phyloP scores from a whole-genome alignment of 2,797 vertebrate species.

The Cheirogaleus major region DNA sequence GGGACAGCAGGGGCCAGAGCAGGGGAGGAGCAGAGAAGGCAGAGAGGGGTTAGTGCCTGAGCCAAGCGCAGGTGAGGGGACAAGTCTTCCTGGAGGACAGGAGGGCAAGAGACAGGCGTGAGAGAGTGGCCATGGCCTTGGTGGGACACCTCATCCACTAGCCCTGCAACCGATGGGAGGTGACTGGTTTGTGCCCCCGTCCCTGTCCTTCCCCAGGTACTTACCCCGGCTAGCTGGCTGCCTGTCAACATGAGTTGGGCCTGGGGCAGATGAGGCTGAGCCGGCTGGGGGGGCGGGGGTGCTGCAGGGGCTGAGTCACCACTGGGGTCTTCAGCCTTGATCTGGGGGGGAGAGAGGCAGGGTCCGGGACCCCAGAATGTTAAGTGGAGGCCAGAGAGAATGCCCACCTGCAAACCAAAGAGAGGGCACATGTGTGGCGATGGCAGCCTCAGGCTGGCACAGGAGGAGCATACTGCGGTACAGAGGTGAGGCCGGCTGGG shows the following conservation, averaged over 20 bases:
- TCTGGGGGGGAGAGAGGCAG: constrained; percentile 83
- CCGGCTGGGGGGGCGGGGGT: constrained; percentile 80
- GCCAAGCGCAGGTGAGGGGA: constrained; percentile 23
- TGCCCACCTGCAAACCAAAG: constrained; percentile 80
- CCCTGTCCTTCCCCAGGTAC: constrained; percentile 21
- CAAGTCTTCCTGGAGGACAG: neutral
- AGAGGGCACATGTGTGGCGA: constrained; percentile 68
- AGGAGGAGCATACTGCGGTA: neutral
- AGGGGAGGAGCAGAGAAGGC: constrained; percentile 37
- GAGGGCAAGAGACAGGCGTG: neutral
- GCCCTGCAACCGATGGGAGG: neutral
- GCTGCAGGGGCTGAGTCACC: constrained; percentile 88
- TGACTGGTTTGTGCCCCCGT: fast-evolving
- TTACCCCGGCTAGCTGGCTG: constrained; percentile 95
- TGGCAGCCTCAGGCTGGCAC: neutral
- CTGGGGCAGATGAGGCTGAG: constrained; percentile 92
- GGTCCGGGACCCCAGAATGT: constrained; percentile 80
- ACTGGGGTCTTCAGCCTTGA: constrained; percentile 92
- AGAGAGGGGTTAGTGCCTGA: constrained; percentile 48
- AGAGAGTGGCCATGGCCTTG: neutral
- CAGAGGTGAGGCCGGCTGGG: neutral
- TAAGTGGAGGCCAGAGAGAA: constrained; percentile 82
- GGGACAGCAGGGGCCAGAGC: neutral
- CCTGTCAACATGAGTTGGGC: constrained; percentile 95
- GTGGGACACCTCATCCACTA: neutral